Evolutionary conservation across 2,888 invertebrate species (phyloP), one percentile per base, ranked within the genome.

Genomic region (Lasioglossum calceatum): DNA sequence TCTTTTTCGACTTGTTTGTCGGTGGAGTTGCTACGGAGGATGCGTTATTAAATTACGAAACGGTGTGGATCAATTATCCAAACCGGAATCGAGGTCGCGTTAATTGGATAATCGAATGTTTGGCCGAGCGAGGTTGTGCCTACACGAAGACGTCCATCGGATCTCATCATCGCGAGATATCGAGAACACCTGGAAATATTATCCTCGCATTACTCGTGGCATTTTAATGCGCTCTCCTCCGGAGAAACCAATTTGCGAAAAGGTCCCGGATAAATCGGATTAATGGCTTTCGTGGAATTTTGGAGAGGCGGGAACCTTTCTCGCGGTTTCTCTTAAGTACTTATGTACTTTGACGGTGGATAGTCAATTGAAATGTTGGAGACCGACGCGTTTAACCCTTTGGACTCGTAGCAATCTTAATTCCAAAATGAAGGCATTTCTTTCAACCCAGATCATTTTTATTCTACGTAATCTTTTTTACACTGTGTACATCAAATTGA

Each of bases 61-160:
- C 67, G 16, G 27, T 27, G 36, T 27, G 36, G 32, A 19, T 32
- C 12, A 23, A 39, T 44, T 50, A 27, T 71, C n/a, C 50, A 36
- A 36, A 14, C 3, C 44, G 14, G 47, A 50, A 44, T 78, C 19
- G 79, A 39, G 47, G 42, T 39, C 71, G 16, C 50, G 36, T 42
- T 50, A 79, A 72, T 82, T 16, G 72, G 72, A 73, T 61, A 64
- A 78, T 79, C 61, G 71, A 71, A 27, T 44, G 70, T 23, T 58
- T 7, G 16, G 4, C 2, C 10, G 44, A 8, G 4, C 7, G 27
- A 27, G 36, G 27, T n/a, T 39, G 4, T 1, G 27, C 0, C 70
- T 0, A 4, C 16, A 3, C 27, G 44, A 72, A 74, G 74, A 54
- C 47, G 50, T 50, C 36, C 36, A 50, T 50, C 73, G 27, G 44